Evolutionary conservation across 2,888 invertebrate genomes (phyloP).

Genomic region (Tortricodes alternella): DNA sequence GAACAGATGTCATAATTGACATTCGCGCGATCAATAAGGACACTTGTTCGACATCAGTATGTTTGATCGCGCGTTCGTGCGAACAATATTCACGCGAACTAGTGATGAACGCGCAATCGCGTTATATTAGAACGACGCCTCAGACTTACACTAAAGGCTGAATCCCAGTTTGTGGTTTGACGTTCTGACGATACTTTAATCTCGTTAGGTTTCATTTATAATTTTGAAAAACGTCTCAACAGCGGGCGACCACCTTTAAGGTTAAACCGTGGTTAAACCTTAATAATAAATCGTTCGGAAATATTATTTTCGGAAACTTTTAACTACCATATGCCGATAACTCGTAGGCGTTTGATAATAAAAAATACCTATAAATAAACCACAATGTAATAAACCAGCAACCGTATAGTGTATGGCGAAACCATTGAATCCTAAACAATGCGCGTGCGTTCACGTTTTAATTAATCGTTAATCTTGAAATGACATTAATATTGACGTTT

Average conservation of each 20-base stretch:
- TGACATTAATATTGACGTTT: slow-evolving; percentile 16
- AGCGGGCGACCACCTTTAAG: neutral
- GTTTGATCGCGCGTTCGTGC: too few relatives aligned
- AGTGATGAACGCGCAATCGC: too few relatives aligned
- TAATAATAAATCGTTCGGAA: neutral
- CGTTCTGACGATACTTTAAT: too few relatives aligned
- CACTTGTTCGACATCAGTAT: too few relatives aligned
- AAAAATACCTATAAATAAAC: slow-evolving; percentile 48
- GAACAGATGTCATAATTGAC: too few relatives aligned
- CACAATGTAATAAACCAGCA: slow-evolving; percentile 41
- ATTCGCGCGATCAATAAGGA: too few relatives aligned
- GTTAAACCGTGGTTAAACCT: neutral
- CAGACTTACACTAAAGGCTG: too few relatives aligned
- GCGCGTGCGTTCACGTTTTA: neutral
- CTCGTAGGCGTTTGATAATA: slow-evolving; percentile 50
- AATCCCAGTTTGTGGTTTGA: too few relatives aligned
- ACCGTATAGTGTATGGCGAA: neutral
- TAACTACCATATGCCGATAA: slow-evolving; percentile 47
- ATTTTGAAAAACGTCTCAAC: too few relatives aligned
- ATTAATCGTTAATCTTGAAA: slow-evolving; percentile 8
- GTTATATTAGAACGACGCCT: too few relatives aligned
- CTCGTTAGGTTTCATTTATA: too few relatives aligned
- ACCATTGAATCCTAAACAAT: slow-evolving; percentile 10
- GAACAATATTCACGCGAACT: too few relatives aligned
- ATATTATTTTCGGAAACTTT: slow-evolving; percentile 36